phyloP scores from a whole-genome alignment of 2,113 vertebrate species.

The Chaetura pelagica region DNA sequence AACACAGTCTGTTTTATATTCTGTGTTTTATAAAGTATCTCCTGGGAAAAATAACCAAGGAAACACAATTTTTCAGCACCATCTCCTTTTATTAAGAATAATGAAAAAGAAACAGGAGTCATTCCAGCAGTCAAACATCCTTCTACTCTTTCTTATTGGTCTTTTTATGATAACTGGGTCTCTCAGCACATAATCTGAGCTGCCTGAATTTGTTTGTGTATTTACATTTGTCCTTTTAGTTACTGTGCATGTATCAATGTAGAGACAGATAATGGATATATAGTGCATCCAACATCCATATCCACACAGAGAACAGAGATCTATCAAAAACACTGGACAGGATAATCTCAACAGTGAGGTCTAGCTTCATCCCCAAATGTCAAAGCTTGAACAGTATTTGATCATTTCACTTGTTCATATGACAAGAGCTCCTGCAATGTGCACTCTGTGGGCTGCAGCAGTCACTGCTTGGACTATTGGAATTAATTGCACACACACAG shows the following conservation, averaged over 20 bases:
- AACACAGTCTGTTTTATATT: slow-evolving; percentile 66
- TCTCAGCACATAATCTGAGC: not conserved
- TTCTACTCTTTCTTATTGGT: slow-evolving; percentile 58
- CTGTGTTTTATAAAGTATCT: slow-evolving; percentile 74
- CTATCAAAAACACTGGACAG: not conserved
- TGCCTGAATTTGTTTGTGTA: not conserved
- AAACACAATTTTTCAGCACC: slow-evolving; percentile 77
- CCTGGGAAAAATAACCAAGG: slow-evolving; percentile 78
- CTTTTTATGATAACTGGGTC: slow-evolving; percentile 62
- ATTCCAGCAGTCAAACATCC: slow-evolving; percentile 75
- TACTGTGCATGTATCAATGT: not conserved
- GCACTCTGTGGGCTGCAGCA: not conserved
- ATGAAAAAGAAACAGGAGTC: slow-evolving; percentile 78
- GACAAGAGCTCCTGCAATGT: not conserved
- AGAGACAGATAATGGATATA: not conserved
- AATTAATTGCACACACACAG: not conserved
- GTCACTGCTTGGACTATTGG: not conserved
- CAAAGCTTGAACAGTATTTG: not conserved
- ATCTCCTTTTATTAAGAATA: slow-evolving; percentile 82
- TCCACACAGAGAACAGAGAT: not conserved
- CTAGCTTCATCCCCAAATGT: not conserved
- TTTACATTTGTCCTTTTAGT: slow-evolving; percentile 18
- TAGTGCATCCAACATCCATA: not conserved
- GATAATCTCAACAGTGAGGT: not conserved
- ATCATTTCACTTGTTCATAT: not conserved